phyloP scores from a whole-genome alignment of 2,888 invertebrate species.

The Pammene fasciana region DNA sequence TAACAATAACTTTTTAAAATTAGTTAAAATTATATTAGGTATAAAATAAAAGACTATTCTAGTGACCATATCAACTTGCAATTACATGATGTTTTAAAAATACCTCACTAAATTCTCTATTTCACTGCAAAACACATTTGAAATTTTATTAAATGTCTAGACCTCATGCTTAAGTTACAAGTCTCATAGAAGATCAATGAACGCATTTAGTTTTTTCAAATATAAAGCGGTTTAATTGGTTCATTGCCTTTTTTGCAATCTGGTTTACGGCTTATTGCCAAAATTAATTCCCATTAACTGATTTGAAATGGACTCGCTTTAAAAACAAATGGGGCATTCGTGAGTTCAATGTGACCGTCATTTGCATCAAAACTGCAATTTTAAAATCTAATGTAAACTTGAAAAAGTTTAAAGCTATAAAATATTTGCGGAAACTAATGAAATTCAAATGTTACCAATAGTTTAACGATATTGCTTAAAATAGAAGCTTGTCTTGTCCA shows the following conservation, averaged over 20 bases:
- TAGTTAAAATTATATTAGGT: too few species aligned
- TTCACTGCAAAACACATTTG: too few species aligned
- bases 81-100: too few species aligned
- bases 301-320: neutral
- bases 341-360: neutral
- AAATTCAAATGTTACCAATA: slow-evolving; percentile 3
- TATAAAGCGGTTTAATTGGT: slow-evolving; percentile 51
- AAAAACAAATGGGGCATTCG: neutral
- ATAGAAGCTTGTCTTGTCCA: slow-evolving; percentile 3
- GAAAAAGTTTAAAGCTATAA: too few species aligned
- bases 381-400: too few species aligned
- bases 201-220: slow-evolving; percentile 48
- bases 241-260: slow-evolving; percentile 46
- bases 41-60: too few species aligned
- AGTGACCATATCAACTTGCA: too few species aligned
- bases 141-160: too few species aligned
- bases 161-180: too few species aligned
- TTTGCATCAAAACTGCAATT: neutral
- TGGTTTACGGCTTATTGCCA: slow-evolving; percentile 42
- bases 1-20: too few species aligned
- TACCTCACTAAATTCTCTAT: too few species aligned
- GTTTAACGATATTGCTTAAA: neutral
- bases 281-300: slow-evolving; percentile 4
- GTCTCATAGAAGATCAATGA: slow-evolving; percentile 47
- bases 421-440: too few species aligned